phyloP scores from a whole-genome alignment of 2,888 invertebrate genomes.

The Himalopsyche anomala region DNA sequence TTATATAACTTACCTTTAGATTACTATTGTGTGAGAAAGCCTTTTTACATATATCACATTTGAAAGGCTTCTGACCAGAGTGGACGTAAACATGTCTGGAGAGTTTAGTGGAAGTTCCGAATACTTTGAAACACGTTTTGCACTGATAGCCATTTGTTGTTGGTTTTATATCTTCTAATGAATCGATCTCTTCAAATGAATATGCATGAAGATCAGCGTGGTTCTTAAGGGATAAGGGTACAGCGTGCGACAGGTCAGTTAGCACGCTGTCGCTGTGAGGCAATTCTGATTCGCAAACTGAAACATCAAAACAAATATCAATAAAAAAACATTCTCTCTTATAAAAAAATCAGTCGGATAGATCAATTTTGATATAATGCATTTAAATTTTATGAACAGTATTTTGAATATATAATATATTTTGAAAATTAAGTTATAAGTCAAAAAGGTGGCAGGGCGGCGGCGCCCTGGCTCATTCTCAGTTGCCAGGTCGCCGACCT shows the following conservation, averaged over 20 bases:
- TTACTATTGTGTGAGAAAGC: slow-evolving; percentile 64
- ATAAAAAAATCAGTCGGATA: too few relatives aligned
- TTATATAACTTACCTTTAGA: slow-evolving; percentile 58
- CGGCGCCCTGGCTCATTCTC: too few relatives aligned
- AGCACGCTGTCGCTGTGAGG: slow-evolving; percentile 61
- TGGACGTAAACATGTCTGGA: slow-evolving; percentile 64
- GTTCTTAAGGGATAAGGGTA: slow-evolving; percentile 56
- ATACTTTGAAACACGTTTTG: slow-evolving; percentile 64
- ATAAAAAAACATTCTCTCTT: neutral
- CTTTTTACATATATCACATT: slow-evolving; percentile 65
- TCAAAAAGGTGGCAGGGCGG: too few relatives aligned
- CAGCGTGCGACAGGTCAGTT: slow-evolving; percentile 59
- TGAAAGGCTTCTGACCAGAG: slow-evolving; percentile 65
- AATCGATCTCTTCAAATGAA: slow-evolving; percentile 54
- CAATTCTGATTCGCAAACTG: slow-evolving; percentile 56
- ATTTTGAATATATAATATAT: too few relatives aligned
- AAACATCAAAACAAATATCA: neutral
- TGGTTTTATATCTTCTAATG: slow-evolving; percentile 57
- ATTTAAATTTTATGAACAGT: too few relatives aligned
- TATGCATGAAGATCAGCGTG: slow-evolving; percentile 56
- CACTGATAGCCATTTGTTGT: slow-evolving; percentile 59
- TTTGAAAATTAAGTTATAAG: too few relatives aligned
- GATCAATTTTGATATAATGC: too few relatives aligned
- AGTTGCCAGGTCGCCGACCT: too few relatives aligned
- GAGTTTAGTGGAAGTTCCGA: slow-evolving; percentile 64